These are phyloP conservation scores for Isaurus tuberculatus DNA, from an alignment of 92 coral and sea anemone genomes.

Conservation along the genomic window DNA sequence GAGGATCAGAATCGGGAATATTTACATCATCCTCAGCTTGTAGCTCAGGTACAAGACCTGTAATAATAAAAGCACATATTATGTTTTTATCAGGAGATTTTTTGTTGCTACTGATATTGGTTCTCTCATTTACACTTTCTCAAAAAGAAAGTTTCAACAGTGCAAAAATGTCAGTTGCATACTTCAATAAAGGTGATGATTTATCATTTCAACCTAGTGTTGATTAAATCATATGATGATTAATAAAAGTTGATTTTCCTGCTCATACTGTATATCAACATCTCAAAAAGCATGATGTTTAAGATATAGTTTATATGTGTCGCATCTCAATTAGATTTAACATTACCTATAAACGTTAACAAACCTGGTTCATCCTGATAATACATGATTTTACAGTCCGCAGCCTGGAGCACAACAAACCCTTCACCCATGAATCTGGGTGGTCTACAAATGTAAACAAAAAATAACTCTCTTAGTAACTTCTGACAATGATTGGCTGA, in stretches of 20 bases:
- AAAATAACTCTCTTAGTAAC: background rate
- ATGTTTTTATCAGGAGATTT: background rate
- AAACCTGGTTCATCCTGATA: constrained; percentile 97
- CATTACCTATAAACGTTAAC: too few species aligned
- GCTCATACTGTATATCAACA: too few species aligned
- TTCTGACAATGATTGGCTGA: background rate
- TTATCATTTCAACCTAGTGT: too few species aligned
- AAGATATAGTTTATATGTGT: too few species aligned
- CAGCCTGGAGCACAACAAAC: constrained; percentile 94
- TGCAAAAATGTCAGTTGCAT: too few species aligned
- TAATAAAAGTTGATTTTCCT: too few species aligned
- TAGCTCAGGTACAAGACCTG: constrained; percentile 86
- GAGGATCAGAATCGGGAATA: constrained; percentile 92
- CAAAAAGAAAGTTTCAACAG: too few species aligned
- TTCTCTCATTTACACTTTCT: background rate
- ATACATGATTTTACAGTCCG: constrained; percentile 82
- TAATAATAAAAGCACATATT: background rate
- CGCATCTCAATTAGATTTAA: too few species aligned
- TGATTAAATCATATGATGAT: too few species aligned
- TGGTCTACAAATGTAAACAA: constrained; percentile 67
- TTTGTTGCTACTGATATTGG: too few species aligned
- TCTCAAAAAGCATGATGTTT: too few species aligned
- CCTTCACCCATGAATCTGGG: constrained; percentile 99
- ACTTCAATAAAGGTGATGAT: too few species aligned
- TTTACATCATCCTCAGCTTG: constrained; percentile 70